Percentiles rank a stretch among this genome's conserved stretches.
These are phyloP conservation scores for Drosophila ambigua DNA, from an alignment of 1,140 invertebrate species.

Conservation along the genomic window DNA sequence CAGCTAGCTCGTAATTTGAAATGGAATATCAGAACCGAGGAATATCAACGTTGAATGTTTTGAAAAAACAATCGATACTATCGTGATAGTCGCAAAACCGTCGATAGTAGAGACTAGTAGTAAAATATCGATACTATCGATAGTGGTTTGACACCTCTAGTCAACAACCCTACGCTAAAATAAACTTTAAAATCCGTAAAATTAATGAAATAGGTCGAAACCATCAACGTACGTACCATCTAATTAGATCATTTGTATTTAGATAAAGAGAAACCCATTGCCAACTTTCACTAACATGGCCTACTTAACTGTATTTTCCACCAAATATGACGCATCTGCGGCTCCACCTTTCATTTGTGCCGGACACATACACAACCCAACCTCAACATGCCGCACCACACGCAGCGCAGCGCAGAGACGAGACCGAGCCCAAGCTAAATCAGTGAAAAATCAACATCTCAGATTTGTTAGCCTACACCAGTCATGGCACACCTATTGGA, in stretches of 20 bases:
- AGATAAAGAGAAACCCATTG: background rate
- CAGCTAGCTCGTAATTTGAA: too few species aligned
- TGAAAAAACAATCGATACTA: too few species aligned
- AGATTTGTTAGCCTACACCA: background rate
- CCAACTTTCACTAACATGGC: conserved; percentile 10
- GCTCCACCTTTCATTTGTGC: conserved; percentile 69
- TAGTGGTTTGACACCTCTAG: background rate
- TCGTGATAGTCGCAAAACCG: too few species aligned
- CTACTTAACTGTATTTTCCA: conserved; percentile 71
- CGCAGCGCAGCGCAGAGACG: conserved; percentile 25
- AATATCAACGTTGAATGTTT: too few species aligned
- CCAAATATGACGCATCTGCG: conserved; percentile 79
- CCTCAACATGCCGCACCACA: conserved; percentile 47
- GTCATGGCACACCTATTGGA: conserved; percentile 86
- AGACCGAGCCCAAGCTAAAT: conserved; percentile 5
- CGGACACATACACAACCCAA: conserved; percentile 54
- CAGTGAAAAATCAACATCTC: conserved; percentile 18
- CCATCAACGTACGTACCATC: conserved; percentile 52
- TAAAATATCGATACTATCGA: too few species aligned
- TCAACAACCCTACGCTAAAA: conserved; percentile 30
- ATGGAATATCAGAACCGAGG: too few species aligned
- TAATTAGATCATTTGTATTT: conserved; percentile 43
- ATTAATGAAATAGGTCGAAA: conserved; percentile 60
- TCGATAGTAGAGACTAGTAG: too few species aligned
- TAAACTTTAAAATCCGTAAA: conserved; percentile 44